Evolutionary conservation across 2,113 vertebrate species (phyloP), one percentile per base, ranked within the genome.

Genomic region (Corythornis vintsioides): DNA sequence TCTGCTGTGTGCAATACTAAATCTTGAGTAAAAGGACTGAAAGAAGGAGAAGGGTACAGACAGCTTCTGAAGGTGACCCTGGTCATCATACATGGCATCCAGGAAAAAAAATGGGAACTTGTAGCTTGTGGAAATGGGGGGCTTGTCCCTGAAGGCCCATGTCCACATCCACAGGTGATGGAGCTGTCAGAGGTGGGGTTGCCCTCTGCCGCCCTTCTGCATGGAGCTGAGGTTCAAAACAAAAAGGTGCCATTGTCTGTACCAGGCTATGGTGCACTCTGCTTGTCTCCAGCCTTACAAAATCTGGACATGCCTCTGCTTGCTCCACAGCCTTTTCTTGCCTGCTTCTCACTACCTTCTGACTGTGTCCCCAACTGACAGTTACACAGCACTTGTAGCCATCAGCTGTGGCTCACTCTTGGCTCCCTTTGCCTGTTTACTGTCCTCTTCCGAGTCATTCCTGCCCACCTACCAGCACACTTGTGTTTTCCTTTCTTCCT

Each of bases 1-100:
- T 67, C n/a, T 0, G 1, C 53, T 33, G 56, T 0, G 7, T 45
- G 57, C 0, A 0, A 45, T 25, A 13, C 18, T 75, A 33, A 72
- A 63, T 42, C 28, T 65, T 43, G 52, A 57, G 18, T 53, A 43
- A 59, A 65, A 82, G 42, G 26, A 0, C 28, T 72, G 24, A 53
- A 77, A 67, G 19, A 42, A 81, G 19, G 5, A 48, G 64, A 77
- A 56, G 4, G 7, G 7, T 67, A 26, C 22, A 29, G 72, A 22
- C 56, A 65, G 9, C 21, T 79, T 70, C 13, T 26, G n/a, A 80
- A 74, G 22, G 59, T 26, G 26, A 88, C n/a, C 19, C 76, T 61
- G 42, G 20, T n/a, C 33, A 43, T 56, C 10, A 26, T 19, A 52
- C 26, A 24, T 0, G 1, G 42, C 11, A 69, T 29, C n/a, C 53